Base-by-base conservation (phyloP, 2,888 invertebrate species). In the Azorinus chamasolen region DNA sequence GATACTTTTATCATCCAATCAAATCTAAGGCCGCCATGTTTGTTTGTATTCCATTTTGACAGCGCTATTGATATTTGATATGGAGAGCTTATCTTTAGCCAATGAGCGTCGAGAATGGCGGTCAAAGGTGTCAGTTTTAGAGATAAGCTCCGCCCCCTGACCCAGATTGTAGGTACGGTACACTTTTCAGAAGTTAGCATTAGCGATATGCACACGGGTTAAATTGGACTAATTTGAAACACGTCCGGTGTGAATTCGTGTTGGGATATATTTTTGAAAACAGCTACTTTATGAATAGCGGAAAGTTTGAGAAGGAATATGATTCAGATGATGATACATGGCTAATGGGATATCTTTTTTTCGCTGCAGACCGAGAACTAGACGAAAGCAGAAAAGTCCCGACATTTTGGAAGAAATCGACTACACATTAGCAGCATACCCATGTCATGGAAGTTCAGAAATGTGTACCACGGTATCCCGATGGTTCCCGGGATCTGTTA, bases 61-160 rank as follows among this genome's bases (percentile, higher is more conserved):
- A 84, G 83, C 79, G 70, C 71, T 79, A 83, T 83, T 85, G 83
- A 85, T 84, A 84, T 80, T 73, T 71, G 80, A 83, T 84, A 83
- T 71, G 58, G 50, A 58, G 64, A 37, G 68, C 75, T 79, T 80
- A 83, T 83, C 83, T 83, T 57, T 39, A 51, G 41, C 85, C 85
- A 85, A 85, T 85, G 79, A 79, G 77, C 53, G 58, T 61, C 20
- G 32, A 68, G 81, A 45, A 77, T 54, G 62, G 25, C 65, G 76
- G 72, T 70, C 72, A 74, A 73, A 79, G 83, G 78, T 83, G 80
- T 83, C 66, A 80, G 83, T 63, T 72, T 75, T 66, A 48, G 48
- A 54, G 59, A 69, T 64, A 76, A 54, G 83, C 80, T 72, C 83
- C 87, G 76, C 87, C 87, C 48, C 46, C 66, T 87, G 87, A 86